Percentiles rank a stretch among this genome's conserved stretches.
These are phyloP conservation scores for Papilio polytes DNA, from an alignment of 1,140 invertebrate genomes.

Conservation along the genomic window DNA sequence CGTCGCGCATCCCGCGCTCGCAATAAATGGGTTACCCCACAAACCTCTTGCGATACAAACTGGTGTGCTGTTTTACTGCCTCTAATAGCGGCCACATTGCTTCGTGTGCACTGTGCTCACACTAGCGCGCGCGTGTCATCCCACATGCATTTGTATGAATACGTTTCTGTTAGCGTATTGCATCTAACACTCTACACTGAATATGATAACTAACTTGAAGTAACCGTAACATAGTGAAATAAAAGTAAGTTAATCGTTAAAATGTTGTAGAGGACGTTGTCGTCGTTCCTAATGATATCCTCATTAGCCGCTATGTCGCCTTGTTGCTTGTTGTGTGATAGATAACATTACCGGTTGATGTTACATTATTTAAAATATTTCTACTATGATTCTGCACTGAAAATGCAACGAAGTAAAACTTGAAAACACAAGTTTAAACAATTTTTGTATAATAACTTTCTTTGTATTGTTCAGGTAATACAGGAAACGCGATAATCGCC, in stretches of 20 bases:
- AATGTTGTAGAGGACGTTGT: slow-evolving; percentile 24
- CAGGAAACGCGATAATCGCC: background rate
- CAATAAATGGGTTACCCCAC: slow-evolving; percentile 80
- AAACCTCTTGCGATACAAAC: slow-evolving; percentile 79
- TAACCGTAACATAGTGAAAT: slow-evolving; percentile 26
- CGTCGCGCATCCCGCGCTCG: slow-evolving; percentile 64
- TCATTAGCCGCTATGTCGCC: background rate
- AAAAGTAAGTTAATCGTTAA: slow-evolving; percentile 23
- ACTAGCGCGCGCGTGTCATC: background rate
- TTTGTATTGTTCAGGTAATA: slow-evolving; percentile 10
- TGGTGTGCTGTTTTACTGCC: slow-evolving; percentile 53
- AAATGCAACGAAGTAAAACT: background rate
- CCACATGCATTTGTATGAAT: background rate
- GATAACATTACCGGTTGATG: slow-evolving; percentile 4
- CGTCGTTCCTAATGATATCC: slow-evolving; percentile 29
- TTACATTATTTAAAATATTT: background rate
- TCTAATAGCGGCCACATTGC: slow-evolving; percentile 43
- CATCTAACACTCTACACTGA: background rate
- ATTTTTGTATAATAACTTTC: background rate
- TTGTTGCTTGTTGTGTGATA: background rate
- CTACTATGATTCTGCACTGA: background rate
- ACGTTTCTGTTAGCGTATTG: background rate
- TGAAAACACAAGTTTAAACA: background rate
- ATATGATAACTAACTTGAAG: background rate
- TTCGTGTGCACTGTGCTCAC: slow-evolving; percentile 36